Percentiles rank a stretch among this genome's conserved stretches.
These are phyloP conservation scores for Chromoteleia sp. DNA, from an alignment of 2,888 invertebrate species.

Conservation along the genomic window DNA sequence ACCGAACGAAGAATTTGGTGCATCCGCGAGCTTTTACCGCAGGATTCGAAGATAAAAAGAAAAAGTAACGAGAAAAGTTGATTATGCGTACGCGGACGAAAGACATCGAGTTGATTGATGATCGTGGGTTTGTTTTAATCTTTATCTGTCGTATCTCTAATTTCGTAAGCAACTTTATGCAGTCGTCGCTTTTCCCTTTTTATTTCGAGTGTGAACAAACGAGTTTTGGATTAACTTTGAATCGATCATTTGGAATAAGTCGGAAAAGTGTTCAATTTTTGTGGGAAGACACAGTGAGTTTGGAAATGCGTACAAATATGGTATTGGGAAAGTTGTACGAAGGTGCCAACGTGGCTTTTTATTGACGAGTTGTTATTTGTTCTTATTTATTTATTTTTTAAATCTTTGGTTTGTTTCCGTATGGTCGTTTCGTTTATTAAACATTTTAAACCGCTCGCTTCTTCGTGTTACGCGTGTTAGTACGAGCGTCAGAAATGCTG, in stretches of 20 bases:
- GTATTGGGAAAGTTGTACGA: too few species aligned
- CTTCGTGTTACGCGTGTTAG: too few species aligned
- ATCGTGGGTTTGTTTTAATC: neutral
- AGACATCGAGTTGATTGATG: conserved; percentile 17
- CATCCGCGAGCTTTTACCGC: neutral
- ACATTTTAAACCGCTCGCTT: neutral
- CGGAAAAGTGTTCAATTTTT: neutral
- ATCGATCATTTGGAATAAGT: neutral
- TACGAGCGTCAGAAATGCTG: too few species aligned
- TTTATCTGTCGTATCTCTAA: conserved; percentile 1
- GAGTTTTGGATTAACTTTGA: neutral
- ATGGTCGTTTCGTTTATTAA: neutral
- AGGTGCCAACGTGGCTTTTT: too few species aligned
- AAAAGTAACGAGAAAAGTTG: neutral
- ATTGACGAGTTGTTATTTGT: too few species aligned
- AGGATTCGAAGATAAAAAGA: neutral
- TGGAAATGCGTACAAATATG: neutral
- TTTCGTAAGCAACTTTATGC: conserved; percentile 11
- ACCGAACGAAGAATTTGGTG: too few species aligned
- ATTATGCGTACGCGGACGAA: conserved; percentile 7
- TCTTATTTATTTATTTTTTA: too few species aligned
- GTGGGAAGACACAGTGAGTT: neutral
- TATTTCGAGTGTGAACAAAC: neutral
- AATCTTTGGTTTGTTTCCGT: too few species aligned
- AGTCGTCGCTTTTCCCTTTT: conserved; percentile 2